Percentiles rank a stretch among this genome's conserved stretches.
These are phyloP conservation scores for Tetranychus urticae DNA, from an alignment of 1,140 invertebrate genomes.

Conservation along the genomic window DNA sequence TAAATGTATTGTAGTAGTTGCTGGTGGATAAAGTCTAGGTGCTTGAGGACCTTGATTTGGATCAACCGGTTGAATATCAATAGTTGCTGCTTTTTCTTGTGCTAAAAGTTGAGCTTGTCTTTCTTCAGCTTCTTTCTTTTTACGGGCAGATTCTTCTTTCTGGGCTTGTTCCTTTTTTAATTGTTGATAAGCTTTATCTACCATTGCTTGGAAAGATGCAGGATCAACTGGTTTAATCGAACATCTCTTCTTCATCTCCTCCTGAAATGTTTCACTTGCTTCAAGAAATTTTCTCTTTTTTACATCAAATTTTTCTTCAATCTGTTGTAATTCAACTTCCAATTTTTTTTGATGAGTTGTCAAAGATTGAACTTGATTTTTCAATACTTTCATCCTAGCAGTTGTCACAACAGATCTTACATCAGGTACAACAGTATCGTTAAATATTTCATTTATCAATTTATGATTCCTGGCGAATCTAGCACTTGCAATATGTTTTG, in stretches of 20 bases:
- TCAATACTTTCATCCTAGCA: conserved; percentile 64
- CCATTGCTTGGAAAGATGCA: conserved; percentile 67
- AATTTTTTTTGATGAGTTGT: conserved; percentile 94
- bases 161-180: conserved; percentile 27
- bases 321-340: conserved; percentile 77
- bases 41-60: not conserved
- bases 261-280: conserved; percentile 80
- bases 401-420: conserved; percentile 39
- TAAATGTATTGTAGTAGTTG: not conserved
- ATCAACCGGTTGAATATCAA: not conserved
- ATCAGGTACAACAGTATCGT: conserved; percentile 80
- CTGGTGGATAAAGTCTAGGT: not conserved
- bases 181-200: conserved; percentile 54
- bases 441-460: conserved; percentile 90
- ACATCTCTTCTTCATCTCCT: conserved; percentile 77
- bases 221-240: conserved; percentile 75
- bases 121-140: not conserved
- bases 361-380: conserved; percentile 77
- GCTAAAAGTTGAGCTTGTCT: not conserved
- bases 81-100: not conserved
- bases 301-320: conserved; percentile 87
- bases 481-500: conserved; percentile 80
- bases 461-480: conserved; percentile 79
- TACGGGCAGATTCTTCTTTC: conserved; percentile 3
- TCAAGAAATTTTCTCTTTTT: conserved; percentile 88